A percentile compares a stretch with the other conserved stretches of the same genome.
Conservation (phyloP, 1,140 invertebrate species). For the Trypoxylus dichotomus region DNA sequence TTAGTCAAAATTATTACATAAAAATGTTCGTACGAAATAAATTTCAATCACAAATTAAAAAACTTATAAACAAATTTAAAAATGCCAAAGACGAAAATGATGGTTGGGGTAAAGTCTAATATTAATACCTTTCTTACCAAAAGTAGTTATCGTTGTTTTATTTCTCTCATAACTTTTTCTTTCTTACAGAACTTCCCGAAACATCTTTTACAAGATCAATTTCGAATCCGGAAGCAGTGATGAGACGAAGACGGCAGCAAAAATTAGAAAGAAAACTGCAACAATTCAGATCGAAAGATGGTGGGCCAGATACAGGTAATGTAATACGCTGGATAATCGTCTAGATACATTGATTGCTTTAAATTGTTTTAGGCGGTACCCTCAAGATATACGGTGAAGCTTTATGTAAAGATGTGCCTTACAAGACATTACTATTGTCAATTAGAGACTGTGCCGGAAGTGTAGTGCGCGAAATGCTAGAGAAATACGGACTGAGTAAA, state of each 20-base stretch:
- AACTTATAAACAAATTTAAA: constrained; percentile 21
- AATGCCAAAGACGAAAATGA: constrained; percentile 19
- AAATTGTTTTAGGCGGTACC: constrained; percentile 73
- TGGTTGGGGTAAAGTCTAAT: not conserved
- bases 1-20: not conserved
- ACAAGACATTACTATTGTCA: constrained; percentile 95
- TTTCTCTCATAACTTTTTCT: constrained; percentile 26
- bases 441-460: constrained; percentile 88
- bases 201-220: constrained; percentile 98
- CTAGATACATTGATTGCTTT: constrained; percentile 22
- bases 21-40: constrained; percentile 1
- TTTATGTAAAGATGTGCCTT: constrained; percentile 94
- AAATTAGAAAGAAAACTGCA: constrained; percentile 96
- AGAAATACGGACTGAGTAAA: constrained; percentile 93
- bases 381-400: constrained; percentile 98
- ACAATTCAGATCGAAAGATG: constrained; percentile 90
- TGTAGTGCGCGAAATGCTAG: constrained; percentile 94
- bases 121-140: not conserved
- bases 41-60: not conserved
- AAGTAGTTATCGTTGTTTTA: not conserved
- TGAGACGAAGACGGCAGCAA: constrained; percentile 94
- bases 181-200: constrained; percentile 85
- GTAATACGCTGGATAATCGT: not conserved
- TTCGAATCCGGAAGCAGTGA: constrained; percentile 98
- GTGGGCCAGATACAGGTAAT: constrained; percentile 81